phyloP scores from a whole-genome alignment of 2,113 vertebrate species.

The Chaenogobius annularis region DNA sequence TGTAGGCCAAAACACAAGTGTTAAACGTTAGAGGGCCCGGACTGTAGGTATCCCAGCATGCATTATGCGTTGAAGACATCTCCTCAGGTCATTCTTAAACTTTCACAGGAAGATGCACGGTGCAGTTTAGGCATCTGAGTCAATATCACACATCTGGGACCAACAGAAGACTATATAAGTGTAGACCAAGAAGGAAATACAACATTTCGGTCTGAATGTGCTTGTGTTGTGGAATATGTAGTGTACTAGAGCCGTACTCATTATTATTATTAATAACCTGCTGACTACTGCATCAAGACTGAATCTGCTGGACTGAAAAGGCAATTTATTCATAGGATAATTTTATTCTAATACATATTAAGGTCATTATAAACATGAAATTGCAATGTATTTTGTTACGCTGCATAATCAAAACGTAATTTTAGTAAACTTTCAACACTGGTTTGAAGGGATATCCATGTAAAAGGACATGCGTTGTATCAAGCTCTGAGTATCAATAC shows the following conservation, averaged over 20 bases:
- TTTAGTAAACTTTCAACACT: too few relatives aligned
- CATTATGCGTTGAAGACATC: constrained; percentile 13
- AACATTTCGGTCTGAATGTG: background rate
- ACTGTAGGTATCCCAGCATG: constrained; percentile 7
- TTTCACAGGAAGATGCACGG: constrained; percentile 19
- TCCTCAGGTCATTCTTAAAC: constrained; percentile 26
- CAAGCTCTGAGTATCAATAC: too few relatives aligned
- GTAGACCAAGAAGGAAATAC: background rate
- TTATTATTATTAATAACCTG: too few relatives aligned
- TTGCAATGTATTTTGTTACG: too few relatives aligned
- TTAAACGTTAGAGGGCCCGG: constrained; percentile 27
- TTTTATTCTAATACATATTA: too few relatives aligned
- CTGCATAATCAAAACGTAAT: too few relatives aligned
- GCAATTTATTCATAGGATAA: too few relatives aligned
- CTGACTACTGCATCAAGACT: too few relatives aligned
- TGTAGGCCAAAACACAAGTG: constrained; percentile 23
- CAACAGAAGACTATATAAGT: background rate
- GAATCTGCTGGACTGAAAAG: too few relatives aligned
- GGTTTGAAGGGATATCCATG: too few relatives aligned
- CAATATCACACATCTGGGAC: background rate
- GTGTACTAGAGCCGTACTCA: background rate
- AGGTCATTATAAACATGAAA: too few relatives aligned
- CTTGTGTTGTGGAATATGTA: background rate
- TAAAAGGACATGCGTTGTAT: too few relatives aligned
- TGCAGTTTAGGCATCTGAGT: constrained; percentile 23